phyloP scores from a whole-genome alignment of 2,888 invertebrate species.

The Hyalella azteca region DNA sequence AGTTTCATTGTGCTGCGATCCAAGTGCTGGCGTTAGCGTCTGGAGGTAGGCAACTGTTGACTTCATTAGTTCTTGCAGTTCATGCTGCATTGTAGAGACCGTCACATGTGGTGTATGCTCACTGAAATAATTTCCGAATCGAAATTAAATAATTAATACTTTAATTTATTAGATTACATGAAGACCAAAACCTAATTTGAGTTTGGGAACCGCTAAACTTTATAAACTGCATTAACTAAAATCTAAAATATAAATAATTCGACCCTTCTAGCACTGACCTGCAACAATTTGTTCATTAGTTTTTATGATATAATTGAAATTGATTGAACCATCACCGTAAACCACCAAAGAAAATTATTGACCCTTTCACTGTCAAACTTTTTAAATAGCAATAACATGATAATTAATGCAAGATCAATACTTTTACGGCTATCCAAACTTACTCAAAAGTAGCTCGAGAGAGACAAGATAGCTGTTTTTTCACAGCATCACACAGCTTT shows the following conservation, averaged over 20 bases:
- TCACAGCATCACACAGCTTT: not conserved
- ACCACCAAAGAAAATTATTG: no score
- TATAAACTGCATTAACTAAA: no score
- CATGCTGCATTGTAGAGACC: not conserved
- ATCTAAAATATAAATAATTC: no score
- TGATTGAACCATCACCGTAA: no score
- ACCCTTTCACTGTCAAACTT: no score
- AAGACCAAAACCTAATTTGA: not conserved
- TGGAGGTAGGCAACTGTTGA: constrained; percentile 44
- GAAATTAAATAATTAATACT: not conserved
- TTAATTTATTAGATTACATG: not conserved
- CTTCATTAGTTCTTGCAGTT: constrained; percentile 46
- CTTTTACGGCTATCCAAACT: no score
- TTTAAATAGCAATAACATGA: no score
- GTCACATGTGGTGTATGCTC: not conserved
- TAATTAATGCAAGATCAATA: no score
- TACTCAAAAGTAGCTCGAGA: not conserved
- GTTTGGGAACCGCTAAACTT: no score
- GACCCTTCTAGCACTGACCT: no score
- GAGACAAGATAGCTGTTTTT: not conserved
- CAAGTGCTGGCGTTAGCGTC: not conserved
- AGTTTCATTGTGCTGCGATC: not conserved
- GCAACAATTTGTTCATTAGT: no score
- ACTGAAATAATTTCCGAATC: not conserved
- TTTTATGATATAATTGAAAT: no score